These are phyloP conservation scores for Drosophila picticornis DNA, from an alignment of 2,888 invertebrate genomes.

Conservation along the genomic window DNA sequence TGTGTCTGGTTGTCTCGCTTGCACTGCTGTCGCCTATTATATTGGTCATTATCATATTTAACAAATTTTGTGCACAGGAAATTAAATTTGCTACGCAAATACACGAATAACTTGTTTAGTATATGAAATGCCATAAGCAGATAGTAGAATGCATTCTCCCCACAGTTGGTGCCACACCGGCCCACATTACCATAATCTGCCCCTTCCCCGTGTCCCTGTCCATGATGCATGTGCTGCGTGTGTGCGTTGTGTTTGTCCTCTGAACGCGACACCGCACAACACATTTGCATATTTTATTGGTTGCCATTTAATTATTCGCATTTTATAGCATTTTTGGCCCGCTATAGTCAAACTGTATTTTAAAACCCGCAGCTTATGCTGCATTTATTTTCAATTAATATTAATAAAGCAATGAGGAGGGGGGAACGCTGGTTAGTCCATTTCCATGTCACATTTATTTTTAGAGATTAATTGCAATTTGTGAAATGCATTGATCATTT, in stretches of 20 bases:
- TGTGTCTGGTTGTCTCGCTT: conserved; percentile 26
- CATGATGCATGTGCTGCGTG: conserved; percentile 14
- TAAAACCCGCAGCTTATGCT: conserved; percentile 69
- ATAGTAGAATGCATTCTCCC: conserved; percentile 7
- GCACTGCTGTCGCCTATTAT: conserved; percentile 30
- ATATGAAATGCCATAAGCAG: conserved; percentile 53
- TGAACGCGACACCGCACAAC: conserved; percentile 61
- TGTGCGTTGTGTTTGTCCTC: conserved; percentile 18
- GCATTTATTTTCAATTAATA: conserved; percentile 81
- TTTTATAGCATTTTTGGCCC: conserved; percentile 71
- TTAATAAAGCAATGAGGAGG: conserved; percentile 68
- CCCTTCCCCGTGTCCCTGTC: not conserved
- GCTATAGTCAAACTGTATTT: conserved; percentile 29
- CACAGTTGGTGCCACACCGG: not conserved
- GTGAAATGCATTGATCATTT: conserved; percentile 29
- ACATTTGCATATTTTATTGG: conserved; percentile 84
- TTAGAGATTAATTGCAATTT: conserved; percentile 65
- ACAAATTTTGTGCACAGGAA: conserved; percentile 71
- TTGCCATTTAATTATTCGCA: conserved; percentile 83
- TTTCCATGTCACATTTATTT: conserved; percentile 25
- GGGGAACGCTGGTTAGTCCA: not conserved
- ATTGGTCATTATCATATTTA: conserved; percentile 61
- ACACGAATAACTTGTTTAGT: conserved; percentile 72
- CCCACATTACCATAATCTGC: not conserved
- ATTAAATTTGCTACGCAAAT: conserved; percentile 78